These are phyloP conservation scores for Rhodophaea formosa DNA, from an alignment of 2,888 invertebrate species.

Conservation along the genomic window DNA sequence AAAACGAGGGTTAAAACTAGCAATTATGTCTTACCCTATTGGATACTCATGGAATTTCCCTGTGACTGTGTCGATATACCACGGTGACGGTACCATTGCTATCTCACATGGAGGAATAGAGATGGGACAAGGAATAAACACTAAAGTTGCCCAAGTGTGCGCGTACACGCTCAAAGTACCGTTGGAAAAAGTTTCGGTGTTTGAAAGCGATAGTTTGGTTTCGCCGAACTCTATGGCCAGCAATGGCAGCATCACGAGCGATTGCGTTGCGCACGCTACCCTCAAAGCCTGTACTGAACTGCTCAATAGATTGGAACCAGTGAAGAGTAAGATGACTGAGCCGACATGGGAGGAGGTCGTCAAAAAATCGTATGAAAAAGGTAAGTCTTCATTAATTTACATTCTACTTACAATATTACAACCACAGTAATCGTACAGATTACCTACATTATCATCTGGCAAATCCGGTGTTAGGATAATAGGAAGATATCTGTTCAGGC, in stretches of 20 bases:
- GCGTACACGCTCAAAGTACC: slow-evolving; percentile 85
- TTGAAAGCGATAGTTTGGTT: slow-evolving; percentile 83
- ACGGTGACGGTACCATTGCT: slow-evolving; percentile 84
- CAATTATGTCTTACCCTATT: slow-evolving; percentile 84
- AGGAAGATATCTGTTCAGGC: no score
- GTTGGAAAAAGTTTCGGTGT: slow-evolving; percentile 81
- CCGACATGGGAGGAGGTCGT: slow-evolving; percentile 78
- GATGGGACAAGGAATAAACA: slow-evolving; percentile 89
- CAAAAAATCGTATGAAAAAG: slow-evolving; percentile 66
- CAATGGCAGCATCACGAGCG: slow-evolving; percentile 87
- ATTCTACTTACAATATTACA: no score
- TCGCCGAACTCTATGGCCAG: slow-evolving; percentile 85
- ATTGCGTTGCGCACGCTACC: slow-evolving; percentile 82
- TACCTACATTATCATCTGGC: no score
- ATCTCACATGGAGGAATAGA: slow-evolving; percentile 86
- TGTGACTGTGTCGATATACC: slow-evolving; percentile 84
- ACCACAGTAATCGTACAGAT: no score
- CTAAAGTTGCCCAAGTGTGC: slow-evolving; percentile 85
- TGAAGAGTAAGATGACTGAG: slow-evolving; percentile 56
- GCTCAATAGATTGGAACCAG: slow-evolving; percentile 64
- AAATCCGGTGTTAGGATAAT: no score
- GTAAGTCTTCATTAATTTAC: slow-evolving; percentile 30
- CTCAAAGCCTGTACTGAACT: slow-evolving; percentile 77
- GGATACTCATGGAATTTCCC: slow-evolving; percentile 75
- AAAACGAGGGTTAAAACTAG: slow-evolving; percentile 83